Conservation (phyloP, 2,113 vertebrate species). For the Fregetta grallaria region DNA sequence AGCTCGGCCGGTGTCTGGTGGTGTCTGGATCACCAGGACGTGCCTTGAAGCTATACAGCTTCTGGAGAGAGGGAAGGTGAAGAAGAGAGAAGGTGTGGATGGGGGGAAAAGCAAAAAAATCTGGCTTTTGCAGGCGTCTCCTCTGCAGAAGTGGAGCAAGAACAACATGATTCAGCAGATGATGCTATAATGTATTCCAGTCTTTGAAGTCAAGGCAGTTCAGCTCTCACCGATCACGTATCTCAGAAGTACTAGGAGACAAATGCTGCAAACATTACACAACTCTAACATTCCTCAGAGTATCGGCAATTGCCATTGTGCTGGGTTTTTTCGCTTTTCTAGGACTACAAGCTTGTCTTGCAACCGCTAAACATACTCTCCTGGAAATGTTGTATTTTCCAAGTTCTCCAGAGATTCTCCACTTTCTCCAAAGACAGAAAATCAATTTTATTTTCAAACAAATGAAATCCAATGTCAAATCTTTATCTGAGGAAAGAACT, state of each 20-base stretch:
- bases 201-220: neutral
- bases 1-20: fast-evolving
- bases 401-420: neutral
- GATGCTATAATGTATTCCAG: neutral
- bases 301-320: neutral
- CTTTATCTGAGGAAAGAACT: neutral
- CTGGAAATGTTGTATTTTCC: neutral
- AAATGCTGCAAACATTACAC: neutral
- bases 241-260: neutral
- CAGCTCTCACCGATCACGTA: fast-evolving
- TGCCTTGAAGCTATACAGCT: neutral
- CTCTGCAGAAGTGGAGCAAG: neutral
- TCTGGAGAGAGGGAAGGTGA: neutral
- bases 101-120: neutral
- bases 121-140: neutral
- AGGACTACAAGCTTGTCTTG: neutral
- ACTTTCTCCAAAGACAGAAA: neutral
- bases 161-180: neutral
- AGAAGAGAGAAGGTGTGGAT: neutral
- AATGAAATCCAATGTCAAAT: neutral
- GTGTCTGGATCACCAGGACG: neutral
- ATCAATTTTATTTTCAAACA: neutral
- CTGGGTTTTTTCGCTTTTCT: neutral
- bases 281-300: neutral
- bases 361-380: neutral